Evolutionary conservation across 2,113 vertebrate genomes (phyloP), one percentile per base, ranked within the genome.

Genomic region (Oophaga pumilio): DNA sequence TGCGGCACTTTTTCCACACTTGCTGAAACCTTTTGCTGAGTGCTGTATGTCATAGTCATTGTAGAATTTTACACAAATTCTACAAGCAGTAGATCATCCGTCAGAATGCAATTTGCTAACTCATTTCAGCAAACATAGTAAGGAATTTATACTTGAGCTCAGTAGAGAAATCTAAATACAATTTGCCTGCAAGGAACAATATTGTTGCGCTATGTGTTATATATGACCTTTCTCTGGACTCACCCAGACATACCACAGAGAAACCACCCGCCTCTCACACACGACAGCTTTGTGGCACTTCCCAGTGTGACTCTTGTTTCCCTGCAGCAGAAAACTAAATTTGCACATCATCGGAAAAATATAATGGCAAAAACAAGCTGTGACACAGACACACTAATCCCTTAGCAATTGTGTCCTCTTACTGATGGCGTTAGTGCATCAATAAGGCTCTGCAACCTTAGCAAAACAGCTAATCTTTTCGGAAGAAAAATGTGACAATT

Each of bases 371-470:
- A 92, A 87, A 92, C 93, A 94, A 92, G 92, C 90, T 93, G 91
- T 91, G 91, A 89, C 85, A 81, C 92, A 95, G 95, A 95, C 94
- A 94, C 82, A 89, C 89, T 93, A 95, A 94, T 95, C 93, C 91
- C 91, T 49, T 53, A 84, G 92, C 73, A 85, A 92, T 93, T 92
- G 93, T 93, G 91, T 92, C 57, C 90, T 90, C 0, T 94, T 89
- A 91, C 90, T 88, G 82, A 89, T 89, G 89, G 91, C 85, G 93
- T 91, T 93, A 92, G 92, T 43, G 91, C 89, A 89, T 92, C 90
- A 92, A 89, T 91, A 89, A 89, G 84, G 89, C 90, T 90, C 89
- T 94, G 94, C 94, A 94, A 92, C 90, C 92, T 92, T 92, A 92
- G 93, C 94, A 93, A 89, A 93, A 94, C 91, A 17, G 82, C 68